Conservation (phyloP, 2,113 vertebrate species). For the Prietella phreatophila region DNA sequence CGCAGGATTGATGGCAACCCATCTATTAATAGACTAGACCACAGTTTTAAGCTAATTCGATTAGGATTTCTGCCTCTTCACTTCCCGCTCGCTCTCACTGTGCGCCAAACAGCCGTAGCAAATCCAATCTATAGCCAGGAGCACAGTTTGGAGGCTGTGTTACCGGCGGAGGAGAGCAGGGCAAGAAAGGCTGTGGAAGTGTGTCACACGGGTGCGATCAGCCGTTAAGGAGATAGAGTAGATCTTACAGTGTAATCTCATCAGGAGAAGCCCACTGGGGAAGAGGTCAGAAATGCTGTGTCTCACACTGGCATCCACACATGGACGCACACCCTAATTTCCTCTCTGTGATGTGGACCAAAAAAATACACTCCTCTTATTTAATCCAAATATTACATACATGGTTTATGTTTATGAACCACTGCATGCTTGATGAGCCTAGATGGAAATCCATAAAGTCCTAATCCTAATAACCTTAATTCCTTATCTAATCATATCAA, state of each 20-base stretch:
- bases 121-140: constrained; percentile 69
- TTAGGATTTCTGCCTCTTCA: constrained; percentile 75
- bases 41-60: constrained; percentile 76
- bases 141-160: constrained; percentile 33
- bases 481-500: not conserved
- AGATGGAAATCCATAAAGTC: not conserved
- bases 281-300: constrained; percentile 44
- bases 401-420: not conserved
- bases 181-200: constrained; percentile 16
- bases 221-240: constrained; percentile 45
- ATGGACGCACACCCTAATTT: not conserved
- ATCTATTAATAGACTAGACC: constrained; percentile 73
- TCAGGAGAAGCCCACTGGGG: constrained; percentile 48
- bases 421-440: not conserved
- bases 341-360: not conserved
- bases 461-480: not conserved
- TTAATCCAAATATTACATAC: not conserved
- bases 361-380: not conserved
- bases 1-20: constrained; percentile 71
- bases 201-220: constrained; percentile 49
- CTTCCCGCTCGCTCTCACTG: constrained; percentile 52
- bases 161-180: constrained; percentile 29
- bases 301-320: constrained; percentile 23
- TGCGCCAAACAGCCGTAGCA: constrained; percentile 67
- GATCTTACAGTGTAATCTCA: constrained; percentile 54